Percentiles rank a stretch among this genome's conserved stretches.
phyloP scores from a whole-genome alignment of 1,140 invertebrate genomes.

The Oryctes rhinoceros region DNA sequence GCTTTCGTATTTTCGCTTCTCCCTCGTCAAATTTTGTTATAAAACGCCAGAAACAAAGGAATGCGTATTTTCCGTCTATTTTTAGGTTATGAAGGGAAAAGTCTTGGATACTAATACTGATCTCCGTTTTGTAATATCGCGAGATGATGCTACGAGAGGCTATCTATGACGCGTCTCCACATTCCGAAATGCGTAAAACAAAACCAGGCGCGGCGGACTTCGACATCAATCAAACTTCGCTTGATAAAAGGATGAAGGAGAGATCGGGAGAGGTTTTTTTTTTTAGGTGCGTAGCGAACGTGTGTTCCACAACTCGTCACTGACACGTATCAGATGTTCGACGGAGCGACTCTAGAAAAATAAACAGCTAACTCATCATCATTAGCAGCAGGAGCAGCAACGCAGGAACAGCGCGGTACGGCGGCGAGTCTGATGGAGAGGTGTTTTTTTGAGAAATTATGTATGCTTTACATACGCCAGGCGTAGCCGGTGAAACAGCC shows the following conservation, averaged over 20 bases:
- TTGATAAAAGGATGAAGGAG: conserved; percentile 19
- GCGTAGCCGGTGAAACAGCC: neutral
- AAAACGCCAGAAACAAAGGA: too few relatives aligned
- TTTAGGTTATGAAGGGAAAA: too few relatives aligned
- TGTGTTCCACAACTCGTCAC: conserved; percentile 30
- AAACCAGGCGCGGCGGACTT: neutral
- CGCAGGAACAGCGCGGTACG: neutral
- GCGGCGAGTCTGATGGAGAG: neutral
- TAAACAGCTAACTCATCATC: conserved; percentile 32
- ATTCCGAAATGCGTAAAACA: conserved; percentile 19
- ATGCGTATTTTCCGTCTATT: too few relatives aligned
- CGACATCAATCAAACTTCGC: conserved; percentile 28
- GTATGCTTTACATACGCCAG: neutral
- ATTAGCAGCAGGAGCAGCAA: conserved; percentile 18
- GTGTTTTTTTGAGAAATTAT: conserved; percentile 28
- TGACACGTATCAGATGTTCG: conserved; percentile 29
- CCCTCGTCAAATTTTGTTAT: too few relatives aligned
- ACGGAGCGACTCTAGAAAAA: conserved; percentile 10
- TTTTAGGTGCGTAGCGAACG: neutral
- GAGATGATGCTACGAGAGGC: too few relatives aligned
- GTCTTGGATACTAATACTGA: too few relatives aligned
- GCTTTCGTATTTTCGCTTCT: too few relatives aligned
- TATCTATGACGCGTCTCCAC: neutral
- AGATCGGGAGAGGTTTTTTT: neutral
- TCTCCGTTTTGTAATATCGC: too few relatives aligned